phyloP scores from a whole-genome alignment of 1,140 invertebrate species.

The Neomicropteryx cornuta region DNA sequence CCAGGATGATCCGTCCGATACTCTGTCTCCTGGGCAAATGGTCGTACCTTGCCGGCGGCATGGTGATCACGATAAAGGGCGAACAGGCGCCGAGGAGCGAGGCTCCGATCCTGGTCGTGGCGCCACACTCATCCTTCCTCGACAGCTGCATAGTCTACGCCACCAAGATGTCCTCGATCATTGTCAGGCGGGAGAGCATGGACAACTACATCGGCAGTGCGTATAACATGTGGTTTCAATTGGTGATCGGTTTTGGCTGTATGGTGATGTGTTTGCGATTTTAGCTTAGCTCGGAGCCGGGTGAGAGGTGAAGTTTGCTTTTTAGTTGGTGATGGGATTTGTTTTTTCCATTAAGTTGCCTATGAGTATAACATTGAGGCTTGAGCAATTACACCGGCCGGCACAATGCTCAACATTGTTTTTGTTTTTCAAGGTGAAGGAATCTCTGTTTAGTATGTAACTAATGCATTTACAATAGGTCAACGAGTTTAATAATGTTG shows the following conservation, averaged over 20 bases:
- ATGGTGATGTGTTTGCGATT: conserved; percentile 8
- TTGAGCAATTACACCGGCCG: too few relatives aligned
- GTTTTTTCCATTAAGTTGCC: too few relatives aligned
- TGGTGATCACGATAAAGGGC: conserved; percentile 68
- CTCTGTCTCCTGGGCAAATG: conserved; percentile 60
- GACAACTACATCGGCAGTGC: conserved; percentile 79
- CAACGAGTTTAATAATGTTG: too few relatives aligned
- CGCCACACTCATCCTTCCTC: conserved; percentile 78
- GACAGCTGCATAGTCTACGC: conserved; percentile 75
- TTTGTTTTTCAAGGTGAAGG: too few relatives aligned
- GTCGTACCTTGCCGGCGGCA: conserved; percentile 63
- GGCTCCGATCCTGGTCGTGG: conserved; percentile 74
- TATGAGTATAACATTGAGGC: too few relatives aligned
- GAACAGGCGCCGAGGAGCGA: conserved; percentile 57
- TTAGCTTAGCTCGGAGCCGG: neutral
- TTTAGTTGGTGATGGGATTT: too few relatives aligned
- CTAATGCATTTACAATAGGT: too few relatives aligned
- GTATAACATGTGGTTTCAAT: conserved; percentile 26
- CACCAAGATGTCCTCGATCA: conserved; percentile 65
- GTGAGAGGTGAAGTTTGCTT: too few relatives aligned
- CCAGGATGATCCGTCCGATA: conserved; percentile 46
- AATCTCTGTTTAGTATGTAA: too few relatives aligned
- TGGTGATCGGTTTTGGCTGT: conserved; percentile 3
- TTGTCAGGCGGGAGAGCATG: conserved; percentile 66
- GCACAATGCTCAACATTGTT: too few relatives aligned